Evolutionary conservation across 1,140 invertebrate species (phyloP).

Genomic region (Drosophila mayri): DNA sequence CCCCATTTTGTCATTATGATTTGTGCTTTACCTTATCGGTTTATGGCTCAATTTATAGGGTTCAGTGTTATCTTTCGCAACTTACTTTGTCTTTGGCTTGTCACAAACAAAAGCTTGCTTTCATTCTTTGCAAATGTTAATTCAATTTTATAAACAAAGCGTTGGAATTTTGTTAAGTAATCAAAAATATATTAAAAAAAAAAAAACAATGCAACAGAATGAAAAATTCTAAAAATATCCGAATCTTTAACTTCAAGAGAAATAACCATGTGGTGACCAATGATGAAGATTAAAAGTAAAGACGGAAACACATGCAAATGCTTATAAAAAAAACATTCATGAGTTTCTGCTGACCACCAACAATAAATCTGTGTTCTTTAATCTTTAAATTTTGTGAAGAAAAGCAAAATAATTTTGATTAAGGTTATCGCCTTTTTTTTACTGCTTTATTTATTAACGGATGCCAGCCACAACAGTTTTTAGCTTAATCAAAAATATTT

Average conservation of each 20-base stretch:
- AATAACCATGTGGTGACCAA: conserved; percentile 14
- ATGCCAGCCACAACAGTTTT: neutral
- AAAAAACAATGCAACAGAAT: neutral
- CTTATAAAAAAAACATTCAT: neutral
- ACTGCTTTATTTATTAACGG: neutral
- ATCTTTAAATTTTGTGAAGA: conserved; percentile 1
- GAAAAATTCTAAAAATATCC: conserved; percentile 11
- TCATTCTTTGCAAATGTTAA: neutral
- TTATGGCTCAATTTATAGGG: conserved; percentile 30
- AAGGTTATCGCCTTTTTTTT: conserved; percentile 7
- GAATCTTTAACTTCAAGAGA: neutral
- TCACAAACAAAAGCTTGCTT: conserved; percentile 14
- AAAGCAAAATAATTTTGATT: neutral
- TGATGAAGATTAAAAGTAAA: conserved; percentile 13
- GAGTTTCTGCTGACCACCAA: conserved; percentile 22
- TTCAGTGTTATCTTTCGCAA: conserved; percentile 15
- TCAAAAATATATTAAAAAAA: neutral
- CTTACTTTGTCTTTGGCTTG: conserved; percentile 8
- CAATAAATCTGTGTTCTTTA: neutral
- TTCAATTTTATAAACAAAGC: conserved; percentile 12
- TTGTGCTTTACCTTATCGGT: conserved; percentile 7
- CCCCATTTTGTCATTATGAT: conserved; percentile 32
- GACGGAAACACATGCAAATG: neutral
- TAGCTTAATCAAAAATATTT: neutral
- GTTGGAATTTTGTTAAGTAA: conserved; percentile 7